These are phyloP conservation scores for Panzeria rudis DNA, from an alignment of 2,888 invertebrate species.

Conservation along the genomic window DNA sequence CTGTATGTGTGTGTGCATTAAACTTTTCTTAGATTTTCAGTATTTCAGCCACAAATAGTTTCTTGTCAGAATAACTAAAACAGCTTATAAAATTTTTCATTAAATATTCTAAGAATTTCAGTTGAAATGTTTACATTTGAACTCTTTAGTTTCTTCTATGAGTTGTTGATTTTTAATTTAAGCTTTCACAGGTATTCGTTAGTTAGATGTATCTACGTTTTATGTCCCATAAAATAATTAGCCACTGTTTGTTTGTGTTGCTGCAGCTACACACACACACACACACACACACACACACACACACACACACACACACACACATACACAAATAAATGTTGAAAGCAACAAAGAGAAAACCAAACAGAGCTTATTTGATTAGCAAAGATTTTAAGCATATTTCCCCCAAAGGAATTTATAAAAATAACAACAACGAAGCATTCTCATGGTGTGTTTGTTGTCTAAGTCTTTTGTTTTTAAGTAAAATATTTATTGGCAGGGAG, in stretches of 20 bases:
- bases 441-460: conserved; percentile 35
- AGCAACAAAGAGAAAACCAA: conserved; percentile 7
- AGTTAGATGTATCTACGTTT: conserved; percentile 19
- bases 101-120: conserved; percentile 65
- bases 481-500: conserved; percentile 23
- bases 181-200: conserved; percentile 59
- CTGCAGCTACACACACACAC: not conserved
- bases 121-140: conserved; percentile 59
- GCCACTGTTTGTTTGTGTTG: conserved; percentile 51
- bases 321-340: conserved; percentile 20
- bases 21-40: conserved; percentile 2
- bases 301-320: not conserved
- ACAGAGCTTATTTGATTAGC: conserved; percentile 57
- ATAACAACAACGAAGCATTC: conserved; percentile 25
- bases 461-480: conserved; percentile 60
- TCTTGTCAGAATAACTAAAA: conserved; percentile 35
- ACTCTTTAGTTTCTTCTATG: not conserved
- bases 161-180: conserved; percentile 34
- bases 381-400: conserved; percentile 56
- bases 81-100: conserved; percentile 49
- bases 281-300: no score
- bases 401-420: conserved; percentile 41
- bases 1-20: conserved; percentile 13
- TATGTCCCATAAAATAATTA: conserved; percentile 69
- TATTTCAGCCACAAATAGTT: conserved; percentile 43